Percentiles rank a stretch among this genome's conserved stretches.
phyloP scores from a whole-genome alignment of 1,140 invertebrate species.

The Apis laboriosa region DNA sequence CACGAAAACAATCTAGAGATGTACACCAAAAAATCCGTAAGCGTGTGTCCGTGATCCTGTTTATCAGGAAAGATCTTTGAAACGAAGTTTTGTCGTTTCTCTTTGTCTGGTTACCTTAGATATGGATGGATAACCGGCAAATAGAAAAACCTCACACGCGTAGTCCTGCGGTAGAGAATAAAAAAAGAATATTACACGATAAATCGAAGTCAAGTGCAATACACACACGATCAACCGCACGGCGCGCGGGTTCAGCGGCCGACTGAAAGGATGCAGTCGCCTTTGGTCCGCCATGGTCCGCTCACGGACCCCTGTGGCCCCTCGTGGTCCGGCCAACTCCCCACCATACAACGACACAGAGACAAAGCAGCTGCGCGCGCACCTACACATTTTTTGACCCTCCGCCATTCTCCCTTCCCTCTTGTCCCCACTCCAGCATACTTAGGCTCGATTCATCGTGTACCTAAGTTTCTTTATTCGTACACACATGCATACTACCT shows the following conservation, averaged over 20 bases:
- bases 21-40: slow-evolving; percentile 58
- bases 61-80: slow-evolving; percentile 19
- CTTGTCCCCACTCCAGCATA: slow-evolving; percentile 41
- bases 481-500: slow-evolving; percentile 12
- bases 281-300: slow-evolving; percentile 77
- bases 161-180: slow-evolving; percentile 7
- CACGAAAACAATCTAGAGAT: slow-evolving; percentile 52
- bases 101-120: slow-evolving; percentile 35
- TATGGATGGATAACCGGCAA: slow-evolving; percentile 40
- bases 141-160: slow-evolving; percentile 62
- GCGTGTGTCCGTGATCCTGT: slow-evolving; percentile 4
- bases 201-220: slow-evolving; percentile 37
- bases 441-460: slow-evolving; percentile 63
- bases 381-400: slow-evolving; percentile 75
- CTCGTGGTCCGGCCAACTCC: slow-evolving; percentile 66
- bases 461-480: neutral
- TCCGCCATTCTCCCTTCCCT: slow-evolving; percentile 48
- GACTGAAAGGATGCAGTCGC: slow-evolving; percentile 80
- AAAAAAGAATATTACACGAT: slow-evolving; percentile 40
- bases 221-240: slow-evolving; percentile 66
- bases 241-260: slow-evolving; percentile 81
- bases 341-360: slow-evolving; percentile 66
- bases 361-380: slow-evolving; percentile 81
- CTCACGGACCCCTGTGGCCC: slow-evolving; percentile 76
- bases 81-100: neutral